Evolutionary conservation across 37 sponge, comb jelly and placozoan species (phyloP).

Genomic region (Crambe crambe): DNA sequence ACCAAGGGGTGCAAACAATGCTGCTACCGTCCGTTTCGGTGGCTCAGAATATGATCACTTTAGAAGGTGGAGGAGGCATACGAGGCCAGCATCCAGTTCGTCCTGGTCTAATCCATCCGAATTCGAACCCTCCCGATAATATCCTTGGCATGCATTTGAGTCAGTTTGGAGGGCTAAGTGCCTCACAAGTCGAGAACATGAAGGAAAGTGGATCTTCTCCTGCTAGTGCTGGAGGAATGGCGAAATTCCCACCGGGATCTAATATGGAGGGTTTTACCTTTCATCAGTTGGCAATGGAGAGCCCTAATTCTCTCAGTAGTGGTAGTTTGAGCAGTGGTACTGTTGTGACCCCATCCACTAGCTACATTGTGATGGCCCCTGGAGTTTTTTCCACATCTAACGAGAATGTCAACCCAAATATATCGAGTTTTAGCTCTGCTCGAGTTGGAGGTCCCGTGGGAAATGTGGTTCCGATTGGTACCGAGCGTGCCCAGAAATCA

Average conservation of each 20-base stretch:
- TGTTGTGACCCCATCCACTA: constrained; percentile 13
- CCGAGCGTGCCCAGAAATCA: constrained; percentile 72
- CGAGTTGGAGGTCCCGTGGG: constrained; percentile 8
- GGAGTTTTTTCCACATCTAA: constrained; percentile 10
- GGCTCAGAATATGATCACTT: neutral
- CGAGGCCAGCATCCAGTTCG: neutral
- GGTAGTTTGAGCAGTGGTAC: neutral
- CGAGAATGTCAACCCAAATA: neutral
- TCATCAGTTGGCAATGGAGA: neutral
- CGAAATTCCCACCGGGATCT: neutral
- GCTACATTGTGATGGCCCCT: constrained; percentile 18
- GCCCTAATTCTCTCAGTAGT: neutral
- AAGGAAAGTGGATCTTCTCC: neutral
- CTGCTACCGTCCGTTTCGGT: neutral
- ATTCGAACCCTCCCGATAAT: neutral
- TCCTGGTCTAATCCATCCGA: neutral
- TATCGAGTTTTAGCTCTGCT: neutral
- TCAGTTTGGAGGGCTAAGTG: neutral
- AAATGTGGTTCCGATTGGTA: constrained; percentile 64
- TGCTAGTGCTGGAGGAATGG: neutral
- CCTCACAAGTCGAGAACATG: neutral
- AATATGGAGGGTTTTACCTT: neutral
- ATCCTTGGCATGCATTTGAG: neutral
- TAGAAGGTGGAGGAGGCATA: neutral
- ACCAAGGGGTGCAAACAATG: neutral